Evolutionary conservation across 2,888 invertebrate genomes (phyloP).

Genomic region (Desoria tigrina): DNA sequence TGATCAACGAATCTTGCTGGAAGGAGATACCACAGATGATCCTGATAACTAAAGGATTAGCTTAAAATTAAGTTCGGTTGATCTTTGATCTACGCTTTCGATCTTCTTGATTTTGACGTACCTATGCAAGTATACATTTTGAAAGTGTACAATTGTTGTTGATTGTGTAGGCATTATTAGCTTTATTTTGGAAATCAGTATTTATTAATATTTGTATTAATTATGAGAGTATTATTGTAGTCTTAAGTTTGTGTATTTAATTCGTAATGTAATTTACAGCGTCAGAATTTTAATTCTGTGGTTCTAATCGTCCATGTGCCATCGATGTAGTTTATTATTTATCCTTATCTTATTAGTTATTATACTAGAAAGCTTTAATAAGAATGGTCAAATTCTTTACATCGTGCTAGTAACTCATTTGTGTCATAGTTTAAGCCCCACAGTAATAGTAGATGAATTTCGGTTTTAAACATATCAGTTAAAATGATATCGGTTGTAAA

Average conservation of each 20-base stretch:
- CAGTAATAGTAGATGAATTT: conserved; percentile 43
- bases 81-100: too few relatives aligned
- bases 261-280: too few relatives aligned
- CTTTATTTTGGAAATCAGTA: neutral
- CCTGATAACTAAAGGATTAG: conserved; percentile 40
- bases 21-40: conserved; percentile 53
- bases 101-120: too few relatives aligned
- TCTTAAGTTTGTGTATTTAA: neutral
- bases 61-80: neutral
- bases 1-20: conserved; percentile 48
- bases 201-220: conserved; percentile 2
- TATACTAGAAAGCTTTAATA: neutral
- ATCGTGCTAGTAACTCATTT: conserved; percentile 35
- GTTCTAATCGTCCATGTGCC: too few relatives aligned
- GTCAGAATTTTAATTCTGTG: too few relatives aligned
- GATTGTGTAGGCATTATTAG: too few relatives aligned
- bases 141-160: too few relatives aligned
- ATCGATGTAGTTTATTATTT: too few relatives aligned
- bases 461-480: conserved; percentile 46
- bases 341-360: conserved; percentile 1
- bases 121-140: too few relatives aligned
- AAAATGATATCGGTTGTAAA: conserved; percentile 42
- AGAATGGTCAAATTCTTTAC: conserved; percentile 35
- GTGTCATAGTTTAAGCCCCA: conserved; percentile 45
- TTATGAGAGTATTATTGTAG: neutral